Percentiles rank a stretch among this genome's conserved stretches.
phyloP scores from a whole-genome alignment of 2,797 vertebrate genomes.

The Coregonus suidteri region DNA sequence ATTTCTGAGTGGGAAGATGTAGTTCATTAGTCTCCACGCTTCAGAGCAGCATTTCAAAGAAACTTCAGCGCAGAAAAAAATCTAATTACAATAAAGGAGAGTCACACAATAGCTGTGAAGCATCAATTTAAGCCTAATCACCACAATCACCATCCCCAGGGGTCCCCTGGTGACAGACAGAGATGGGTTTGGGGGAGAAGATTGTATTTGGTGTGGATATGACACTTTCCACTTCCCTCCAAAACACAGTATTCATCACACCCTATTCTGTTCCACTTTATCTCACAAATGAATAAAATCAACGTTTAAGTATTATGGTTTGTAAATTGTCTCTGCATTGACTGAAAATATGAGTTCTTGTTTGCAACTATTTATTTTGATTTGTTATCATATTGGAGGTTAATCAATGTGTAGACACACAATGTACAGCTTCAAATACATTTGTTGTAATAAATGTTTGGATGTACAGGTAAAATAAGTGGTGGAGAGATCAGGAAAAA shows the following conservation, averaged over 20 bases:
- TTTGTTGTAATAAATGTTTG: background rate
- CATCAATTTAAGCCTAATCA: constrained; percentile 72
- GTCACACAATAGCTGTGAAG: constrained; percentile 68
- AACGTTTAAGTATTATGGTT: background rate
- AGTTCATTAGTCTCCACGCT: constrained; percentile 68
- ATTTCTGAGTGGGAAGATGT: constrained; percentile 73
- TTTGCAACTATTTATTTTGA: background rate
- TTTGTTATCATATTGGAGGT: background rate
- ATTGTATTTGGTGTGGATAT: constrained; percentile 44
- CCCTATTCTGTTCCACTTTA: constrained; percentile 5
- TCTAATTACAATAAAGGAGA: constrained; percentile 72
- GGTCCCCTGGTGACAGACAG: constrained; percentile 43
- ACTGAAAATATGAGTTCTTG: background rate
- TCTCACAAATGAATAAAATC: constrained; percentile 5
- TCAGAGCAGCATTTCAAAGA: constrained; percentile 68
- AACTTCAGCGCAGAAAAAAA: constrained; percentile 57
- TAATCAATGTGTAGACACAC: background rate
- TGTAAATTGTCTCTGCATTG: background rate
- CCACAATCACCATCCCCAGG: constrained; percentile 66
- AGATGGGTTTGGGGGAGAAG: constrained; percentile 61
- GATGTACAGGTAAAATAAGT: background rate
- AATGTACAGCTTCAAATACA: background rate
- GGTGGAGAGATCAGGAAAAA: background rate
- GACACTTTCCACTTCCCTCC: constrained; percentile 83
- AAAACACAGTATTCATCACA: constrained; percentile 59